A percentile compares a stretch with the other conserved stretches of the same genome.
Conservation (phyloP, 2,888 invertebrate species). For the Rhogogaster chlorosoma region DNA sequence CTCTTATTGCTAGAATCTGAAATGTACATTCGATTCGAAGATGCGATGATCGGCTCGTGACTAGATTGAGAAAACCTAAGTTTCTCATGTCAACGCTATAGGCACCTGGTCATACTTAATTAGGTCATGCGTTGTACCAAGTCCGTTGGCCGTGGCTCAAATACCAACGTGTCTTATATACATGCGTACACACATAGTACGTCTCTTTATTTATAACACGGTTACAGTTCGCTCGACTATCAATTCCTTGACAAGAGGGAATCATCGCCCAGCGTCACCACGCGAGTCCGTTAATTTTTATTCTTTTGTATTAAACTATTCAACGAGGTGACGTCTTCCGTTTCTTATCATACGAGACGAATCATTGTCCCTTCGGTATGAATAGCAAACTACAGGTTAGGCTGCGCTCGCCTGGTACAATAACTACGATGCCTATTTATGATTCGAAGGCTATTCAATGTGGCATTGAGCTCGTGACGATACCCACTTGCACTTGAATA, state of each 20-base stretch:
- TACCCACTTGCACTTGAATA: slow-evolving; percentile 10
- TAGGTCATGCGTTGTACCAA: slow-evolving; percentile 25
- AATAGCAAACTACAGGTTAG: background rate
- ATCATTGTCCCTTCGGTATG: background rate
- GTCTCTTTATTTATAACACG: background rate
- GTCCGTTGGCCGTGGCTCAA: slow-evolving; percentile 34
- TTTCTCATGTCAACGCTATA: background rate
- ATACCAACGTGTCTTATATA: background rate
- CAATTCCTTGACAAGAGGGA: background rate
- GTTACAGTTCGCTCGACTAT: background rate
- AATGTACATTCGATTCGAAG: background rate
- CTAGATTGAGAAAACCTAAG: background rate
- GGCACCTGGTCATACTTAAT: slow-evolving; percentile 19
- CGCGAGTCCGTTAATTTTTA: background rate
- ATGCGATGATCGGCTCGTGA: background rate
- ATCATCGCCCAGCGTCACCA: background rate
- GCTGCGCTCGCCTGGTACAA: background rate
- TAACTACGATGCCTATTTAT: background rate
- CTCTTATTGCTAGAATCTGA: background rate
- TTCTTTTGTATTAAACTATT: background rate
- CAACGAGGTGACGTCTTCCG: background rate
- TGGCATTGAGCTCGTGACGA: slow-evolving; percentile 15
- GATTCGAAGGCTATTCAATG: slow-evolving; percentile 28
- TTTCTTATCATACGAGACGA: background rate
- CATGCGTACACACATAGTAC: background rate